Conservation (phyloP, 2,888 invertebrate species). For the Prosopocoilus inquinatus region DNA sequence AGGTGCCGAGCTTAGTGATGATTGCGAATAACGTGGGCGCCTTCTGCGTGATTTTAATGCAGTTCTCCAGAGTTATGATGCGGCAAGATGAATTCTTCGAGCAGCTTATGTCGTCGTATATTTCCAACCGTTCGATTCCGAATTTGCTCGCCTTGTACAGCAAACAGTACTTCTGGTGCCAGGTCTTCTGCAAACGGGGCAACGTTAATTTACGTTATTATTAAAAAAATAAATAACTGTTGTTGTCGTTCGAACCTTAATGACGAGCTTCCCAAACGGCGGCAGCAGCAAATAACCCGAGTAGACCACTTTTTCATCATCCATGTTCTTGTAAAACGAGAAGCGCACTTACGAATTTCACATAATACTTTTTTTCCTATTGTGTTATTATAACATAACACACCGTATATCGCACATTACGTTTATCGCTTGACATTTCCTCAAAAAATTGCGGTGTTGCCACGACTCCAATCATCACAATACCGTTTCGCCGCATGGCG, state of each 20-base stretch:
- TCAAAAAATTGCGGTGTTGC: conserved; percentile 13
- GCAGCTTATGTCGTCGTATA: conserved; percentile 70
- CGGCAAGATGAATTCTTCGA: conserved; percentile 61
- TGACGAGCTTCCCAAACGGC: conserved; percentile 74
- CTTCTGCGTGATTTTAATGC: conserved; percentile 75
- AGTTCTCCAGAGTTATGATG: conserved; percentile 83
- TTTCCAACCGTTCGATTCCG: conserved; percentile 82
- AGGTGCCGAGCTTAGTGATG: conserved; percentile 67
- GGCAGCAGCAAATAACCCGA: conserved; percentile 77
- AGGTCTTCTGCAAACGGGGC: conserved; percentile 69
- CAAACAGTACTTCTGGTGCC: conserved; percentile 76
- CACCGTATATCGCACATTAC: conserved; percentile 15
- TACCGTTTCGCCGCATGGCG: no score
- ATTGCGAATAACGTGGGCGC: conserved; percentile 63
- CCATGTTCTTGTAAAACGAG: conserved; percentile 53
- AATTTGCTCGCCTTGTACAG: conserved; percentile 80
- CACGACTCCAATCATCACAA: background rate
- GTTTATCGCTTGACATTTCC: conserved; percentile 26
- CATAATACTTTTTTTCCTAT: conserved; percentile 6
- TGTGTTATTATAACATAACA: conserved; percentile 6
- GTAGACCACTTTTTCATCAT: conserved; percentile 71
- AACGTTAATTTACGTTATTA: conserved; percentile 6
- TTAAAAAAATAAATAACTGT: background rate
- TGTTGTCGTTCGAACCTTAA: conserved; percentile 57
- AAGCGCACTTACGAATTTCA: conserved; percentile 2